Percentiles rank a stretch among this genome's conserved stretches.
These are phyloP conservation scores for Cariama cristata DNA, from an alignment of 2,113 vertebrate genomes.

Conservation along the genomic window DNA sequence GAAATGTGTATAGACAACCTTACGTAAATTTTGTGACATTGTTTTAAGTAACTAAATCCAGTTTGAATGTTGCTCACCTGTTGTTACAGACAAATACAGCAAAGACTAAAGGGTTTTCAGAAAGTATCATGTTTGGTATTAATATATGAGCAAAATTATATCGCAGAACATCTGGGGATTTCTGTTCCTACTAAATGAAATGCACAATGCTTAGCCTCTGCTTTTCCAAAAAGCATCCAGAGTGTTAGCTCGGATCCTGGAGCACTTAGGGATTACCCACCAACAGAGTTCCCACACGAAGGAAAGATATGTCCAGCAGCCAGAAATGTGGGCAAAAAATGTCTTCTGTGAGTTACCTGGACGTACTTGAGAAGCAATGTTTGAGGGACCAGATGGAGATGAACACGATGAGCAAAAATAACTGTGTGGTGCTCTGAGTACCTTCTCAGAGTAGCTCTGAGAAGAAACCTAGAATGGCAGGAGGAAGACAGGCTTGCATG, in stretches of 20 bases:
- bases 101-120: background rate
- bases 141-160: background rate
- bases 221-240: background rate
- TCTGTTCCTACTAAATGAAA: background rate
- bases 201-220: background rate
- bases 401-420: background rate
- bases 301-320: background rate
- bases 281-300: accelerated
- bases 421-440: background rate
- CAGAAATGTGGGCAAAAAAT: background rate
- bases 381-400: background rate
- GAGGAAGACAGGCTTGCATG: background rate
- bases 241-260: background rate
- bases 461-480: background rate
- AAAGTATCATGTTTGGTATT: background rate
- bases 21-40: background rate
- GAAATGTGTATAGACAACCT: background rate
- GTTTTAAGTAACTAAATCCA: background rate
- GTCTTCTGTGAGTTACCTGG: background rate
- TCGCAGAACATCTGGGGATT: background rate
- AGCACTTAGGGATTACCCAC: background rate
- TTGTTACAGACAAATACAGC: background rate
- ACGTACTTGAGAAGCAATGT: accelerated
- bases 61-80: background rate
- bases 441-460: background rate